Percentiles rank a stretch among this genome's conserved stretches.
Conservation (phyloP, 2,113 vertebrate genomes). For the Isurus oxyrinchus region DNA sequence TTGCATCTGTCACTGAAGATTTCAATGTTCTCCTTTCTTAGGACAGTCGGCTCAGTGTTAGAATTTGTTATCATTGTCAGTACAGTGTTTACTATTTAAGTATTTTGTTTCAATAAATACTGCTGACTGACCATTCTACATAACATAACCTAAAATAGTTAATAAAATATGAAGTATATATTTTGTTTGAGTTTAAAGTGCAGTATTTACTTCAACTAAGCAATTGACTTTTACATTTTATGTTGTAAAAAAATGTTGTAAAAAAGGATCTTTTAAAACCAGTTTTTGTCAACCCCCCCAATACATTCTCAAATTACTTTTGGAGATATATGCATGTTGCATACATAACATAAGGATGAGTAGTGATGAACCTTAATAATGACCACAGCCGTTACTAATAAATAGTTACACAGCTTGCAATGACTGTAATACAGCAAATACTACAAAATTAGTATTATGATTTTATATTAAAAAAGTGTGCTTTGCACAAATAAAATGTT, state of each 20-base stretch:
- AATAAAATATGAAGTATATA: background rate
- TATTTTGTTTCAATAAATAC: slow-evolving; percentile 68
- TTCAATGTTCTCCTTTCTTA: background rate
- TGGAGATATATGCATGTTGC: background rate
- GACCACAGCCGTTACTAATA: background rate
- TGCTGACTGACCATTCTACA: slow-evolving; percentile 61
- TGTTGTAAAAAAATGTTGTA: background rate
- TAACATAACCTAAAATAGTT: background rate
- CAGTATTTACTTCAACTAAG: background rate
- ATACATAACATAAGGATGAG: too few species aligned
- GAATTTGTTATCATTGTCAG: slow-evolving; percentile 65
- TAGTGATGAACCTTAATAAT: too few species aligned
- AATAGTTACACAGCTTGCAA: background rate
- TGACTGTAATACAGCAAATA: background rate
- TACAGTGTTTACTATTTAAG: slow-evolving; percentile 63
- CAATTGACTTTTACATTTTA: background rate
- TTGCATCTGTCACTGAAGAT: background rate
- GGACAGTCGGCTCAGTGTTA: slow-evolving; percentile 30
- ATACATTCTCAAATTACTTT: background rate
- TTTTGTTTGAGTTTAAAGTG: background rate
- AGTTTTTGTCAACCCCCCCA: background rate
- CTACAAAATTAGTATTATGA: background rate
- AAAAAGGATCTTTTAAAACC: background rate
- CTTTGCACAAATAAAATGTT: background rate
- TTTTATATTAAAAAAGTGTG: background rate